Conservation (phyloP, 1,140 invertebrate species). For the Chelonus insularis region DNA sequence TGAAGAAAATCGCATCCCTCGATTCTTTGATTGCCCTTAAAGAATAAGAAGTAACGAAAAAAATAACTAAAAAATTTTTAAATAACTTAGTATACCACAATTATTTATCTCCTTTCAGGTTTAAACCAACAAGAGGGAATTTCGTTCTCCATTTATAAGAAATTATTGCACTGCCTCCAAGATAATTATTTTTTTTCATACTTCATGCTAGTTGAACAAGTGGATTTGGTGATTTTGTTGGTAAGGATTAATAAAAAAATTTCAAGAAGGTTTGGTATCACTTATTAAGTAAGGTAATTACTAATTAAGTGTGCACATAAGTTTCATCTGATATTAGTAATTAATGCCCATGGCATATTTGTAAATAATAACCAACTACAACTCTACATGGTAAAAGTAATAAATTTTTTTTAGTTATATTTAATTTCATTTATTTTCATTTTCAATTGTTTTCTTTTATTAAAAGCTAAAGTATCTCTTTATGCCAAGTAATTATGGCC, state of each 20-base stretch:
- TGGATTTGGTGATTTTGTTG: not conserved
- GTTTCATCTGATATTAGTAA: too few species aligned
- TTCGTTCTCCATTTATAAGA: not conserved
- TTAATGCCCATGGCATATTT: too few species aligned
- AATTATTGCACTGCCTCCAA: not conserved
- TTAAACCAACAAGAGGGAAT: not conserved
- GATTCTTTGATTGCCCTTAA: not conserved
- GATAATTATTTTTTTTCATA: not conserved
- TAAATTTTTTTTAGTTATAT: too few species aligned
- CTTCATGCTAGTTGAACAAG: too few species aligned
- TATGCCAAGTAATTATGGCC: too few species aligned
- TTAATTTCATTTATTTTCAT: too few species aligned
- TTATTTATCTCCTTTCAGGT: not conserved
- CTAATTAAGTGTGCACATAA: constrained; percentile 9
- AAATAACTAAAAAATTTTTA: not conserved
- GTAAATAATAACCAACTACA: too few species aligned
- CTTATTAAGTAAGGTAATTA: not conserved
- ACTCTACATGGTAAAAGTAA: too few species aligned
- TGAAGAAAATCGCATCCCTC: too few species aligned
- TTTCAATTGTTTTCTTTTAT: too few species aligned
- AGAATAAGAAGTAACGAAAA: not conserved
- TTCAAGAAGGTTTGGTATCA: not conserved
- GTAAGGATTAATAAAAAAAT: not conserved
- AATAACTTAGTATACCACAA: not conserved
- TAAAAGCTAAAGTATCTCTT: too few species aligned